phyloP scores from a whole-genome alignment of 1,140 invertebrate species.

The Drosophila murphyi region DNA sequence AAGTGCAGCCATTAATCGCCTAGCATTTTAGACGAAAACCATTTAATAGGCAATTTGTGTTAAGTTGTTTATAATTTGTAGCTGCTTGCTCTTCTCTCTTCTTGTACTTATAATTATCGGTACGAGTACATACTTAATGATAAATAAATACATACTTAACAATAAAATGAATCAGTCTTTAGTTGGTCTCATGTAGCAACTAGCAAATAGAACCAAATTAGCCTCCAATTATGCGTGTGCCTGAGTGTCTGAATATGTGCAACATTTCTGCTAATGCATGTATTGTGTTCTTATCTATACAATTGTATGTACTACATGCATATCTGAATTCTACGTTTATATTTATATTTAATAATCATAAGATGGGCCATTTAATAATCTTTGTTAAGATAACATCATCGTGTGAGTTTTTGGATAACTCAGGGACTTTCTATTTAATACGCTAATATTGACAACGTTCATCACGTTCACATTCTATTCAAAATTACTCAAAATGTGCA shows the following conservation, averaged over 20 bases:
- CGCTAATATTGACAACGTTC: no score
- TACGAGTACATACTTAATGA: background rate
- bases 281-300: background rate
- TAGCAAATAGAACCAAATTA: background rate
- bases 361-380: no score
- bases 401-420: no score
- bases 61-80: slow-evolving; percentile 42
- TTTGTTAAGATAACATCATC: no score
- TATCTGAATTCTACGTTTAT: background rate
- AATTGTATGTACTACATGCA: background rate
- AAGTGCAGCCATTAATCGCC: slow-evolving; percentile 15
- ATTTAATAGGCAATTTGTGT: slow-evolving; percentile 16
- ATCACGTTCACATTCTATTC: no score
- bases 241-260: slow-evolving; percentile 5
- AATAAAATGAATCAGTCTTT: background rate
- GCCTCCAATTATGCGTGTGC: background rate
- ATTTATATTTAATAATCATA: no score
- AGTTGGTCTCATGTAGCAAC: background rate
- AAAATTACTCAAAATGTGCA: background rate
- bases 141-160: background rate
- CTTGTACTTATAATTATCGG: background rate
- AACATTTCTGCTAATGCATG: slow-evolving; percentile 12
- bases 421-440: no score
- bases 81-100: slow-evolving; percentile 33
- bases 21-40: slow-evolving; percentile 10